These are phyloP conservation scores for Anthophora plumipes DNA, from an alignment of 2,888 invertebrate genomes.

Conservation along the genomic window DNA sequence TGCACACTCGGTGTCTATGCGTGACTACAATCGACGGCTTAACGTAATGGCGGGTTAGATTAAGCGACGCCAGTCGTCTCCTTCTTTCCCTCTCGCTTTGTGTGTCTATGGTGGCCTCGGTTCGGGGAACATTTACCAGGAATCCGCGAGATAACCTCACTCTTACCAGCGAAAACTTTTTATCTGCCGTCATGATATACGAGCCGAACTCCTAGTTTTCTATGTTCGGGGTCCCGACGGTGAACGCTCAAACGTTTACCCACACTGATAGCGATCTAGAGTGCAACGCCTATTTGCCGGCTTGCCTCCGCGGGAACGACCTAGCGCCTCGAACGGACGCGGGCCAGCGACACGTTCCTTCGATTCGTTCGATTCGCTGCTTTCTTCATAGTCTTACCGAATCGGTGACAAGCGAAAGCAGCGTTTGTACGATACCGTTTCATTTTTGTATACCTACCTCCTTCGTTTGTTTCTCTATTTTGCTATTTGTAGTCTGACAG, in stretches of 20 bases:
- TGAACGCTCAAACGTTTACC: slow-evolving; percentile 72
- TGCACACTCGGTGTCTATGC: slow-evolving; percentile 48
- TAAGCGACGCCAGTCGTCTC: slow-evolving; percentile 54
- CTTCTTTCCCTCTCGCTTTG: slow-evolving; percentile 8
- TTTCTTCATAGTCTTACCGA: too few species aligned
- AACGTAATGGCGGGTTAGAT: slow-evolving; percentile 57
- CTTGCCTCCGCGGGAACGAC: slow-evolving; percentile 62
- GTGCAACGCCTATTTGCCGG: slow-evolving; percentile 70
- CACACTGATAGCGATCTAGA: slow-evolving; percentile 73
- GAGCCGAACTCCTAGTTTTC: slow-evolving; percentile 72
- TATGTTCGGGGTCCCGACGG: slow-evolving; percentile 63
- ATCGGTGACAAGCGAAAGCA: too few species aligned
- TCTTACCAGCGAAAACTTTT: slow-evolving; percentile 70
- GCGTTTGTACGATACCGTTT: too few species aligned
- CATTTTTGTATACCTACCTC: too few species aligned
- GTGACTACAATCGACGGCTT: slow-evolving; percentile 58
- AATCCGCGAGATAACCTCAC: slow-evolving; percentile 72
- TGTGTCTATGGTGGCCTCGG: slow-evolving; percentile 6
- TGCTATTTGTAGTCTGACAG: too few species aligned
- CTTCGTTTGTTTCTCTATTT: too few species aligned
- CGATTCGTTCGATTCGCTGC: slow-evolving; percentile 14
- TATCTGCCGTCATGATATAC: slow-evolving; percentile 69
- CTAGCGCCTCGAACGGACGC: slow-evolving; percentile 51
- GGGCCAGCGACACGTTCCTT: slow-evolving; percentile 56
- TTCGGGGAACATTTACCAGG: slow-evolving; percentile 68